Evolutionary conservation across 1,140 invertebrate species (phyloP), one percentile per base, ranked within the genome.

Genomic region (Anastatus disparis): DNA sequence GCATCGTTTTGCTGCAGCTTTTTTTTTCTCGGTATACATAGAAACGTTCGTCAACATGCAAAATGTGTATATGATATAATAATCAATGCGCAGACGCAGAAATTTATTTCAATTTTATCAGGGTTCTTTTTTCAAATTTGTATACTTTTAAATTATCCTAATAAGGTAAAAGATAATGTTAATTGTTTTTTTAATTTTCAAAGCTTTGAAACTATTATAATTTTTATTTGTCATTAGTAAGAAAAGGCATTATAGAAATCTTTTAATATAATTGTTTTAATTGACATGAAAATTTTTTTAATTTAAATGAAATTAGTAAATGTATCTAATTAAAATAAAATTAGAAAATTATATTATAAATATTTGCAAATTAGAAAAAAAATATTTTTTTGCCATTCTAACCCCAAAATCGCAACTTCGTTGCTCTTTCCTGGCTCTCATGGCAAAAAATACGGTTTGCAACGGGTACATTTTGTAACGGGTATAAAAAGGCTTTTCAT

Each of bases 151-250:
- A 44, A 44, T 44, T n/a, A 17, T n/a, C 7, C 9, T 31, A 4
- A 26, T 50, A 6, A 50, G 13, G 24, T 2, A 53, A 35, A 35
- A 56, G 31, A 20, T 56, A 35, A 35, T 35, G 20, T 35, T 56
- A 56, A n/a, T 38, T 35, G 9, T 17, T 55, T 42, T 40, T 44
- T 42, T 6, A 44, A 27, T 44, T 44, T 61, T 42, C 35, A 3
- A 27, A 61, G n/a, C 42, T 24, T 61, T 61, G n/a, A n/a, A 61
- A 61, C 8, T n/a, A 61, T 44, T 44, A 61, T 44, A 15, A 61
- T n/a, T 61, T 42, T 27, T 44, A 17, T 59, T 29, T 44, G n/a
- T 10, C 17, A 22, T 27, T 9, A 10, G 38, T 42, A 44, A 61
- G 26, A 26, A 31, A 44, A 20, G 12, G 9, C 40, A 44, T 27